These are phyloP conservation scores for Rostratula benghalensis DNA, from an alignment of 2,113 vertebrate genomes.

Conservation along the genomic window DNA sequence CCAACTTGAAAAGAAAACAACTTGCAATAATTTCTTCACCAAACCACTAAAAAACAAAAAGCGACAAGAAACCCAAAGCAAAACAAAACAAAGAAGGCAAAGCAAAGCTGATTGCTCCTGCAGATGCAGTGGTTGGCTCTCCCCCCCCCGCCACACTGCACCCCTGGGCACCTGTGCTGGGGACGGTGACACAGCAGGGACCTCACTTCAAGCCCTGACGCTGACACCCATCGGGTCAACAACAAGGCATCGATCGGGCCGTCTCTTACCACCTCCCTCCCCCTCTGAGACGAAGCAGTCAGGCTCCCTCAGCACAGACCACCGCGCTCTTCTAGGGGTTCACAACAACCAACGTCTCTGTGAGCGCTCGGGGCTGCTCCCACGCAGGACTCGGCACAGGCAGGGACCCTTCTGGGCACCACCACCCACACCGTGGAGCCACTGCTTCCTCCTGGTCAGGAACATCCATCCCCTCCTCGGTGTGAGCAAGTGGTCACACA, in stretches of 20 bases:
- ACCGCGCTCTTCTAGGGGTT: neutral
- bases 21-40: neutral
- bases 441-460: neutral
- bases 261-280: neutral
- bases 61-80: no score
- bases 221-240: neutral
- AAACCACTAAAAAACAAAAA: neutral
- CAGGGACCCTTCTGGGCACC: accelerated
- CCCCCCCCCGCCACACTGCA: accelerated
- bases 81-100: neutral
- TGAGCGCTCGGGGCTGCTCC: accelerated
- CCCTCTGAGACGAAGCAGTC: neutral
- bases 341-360: accelerated
- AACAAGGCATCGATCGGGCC: accelerated
- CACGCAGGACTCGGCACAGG: neutral
- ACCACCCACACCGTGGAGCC: accelerated
- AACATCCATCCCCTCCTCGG: accelerated
- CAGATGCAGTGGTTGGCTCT: neutral
- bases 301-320: accelerated
- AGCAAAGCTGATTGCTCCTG: neutral
- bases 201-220: neutral
- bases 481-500: accelerated
- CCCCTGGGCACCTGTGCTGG: neutral
- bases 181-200: neutral
- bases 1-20: neutral